A percentile compares a stretch with the other conserved stretches of the same genome.
Evolutionary conservation across 1,140 invertebrate genomes (phyloP).

Genomic region (Proales similis): DNA sequence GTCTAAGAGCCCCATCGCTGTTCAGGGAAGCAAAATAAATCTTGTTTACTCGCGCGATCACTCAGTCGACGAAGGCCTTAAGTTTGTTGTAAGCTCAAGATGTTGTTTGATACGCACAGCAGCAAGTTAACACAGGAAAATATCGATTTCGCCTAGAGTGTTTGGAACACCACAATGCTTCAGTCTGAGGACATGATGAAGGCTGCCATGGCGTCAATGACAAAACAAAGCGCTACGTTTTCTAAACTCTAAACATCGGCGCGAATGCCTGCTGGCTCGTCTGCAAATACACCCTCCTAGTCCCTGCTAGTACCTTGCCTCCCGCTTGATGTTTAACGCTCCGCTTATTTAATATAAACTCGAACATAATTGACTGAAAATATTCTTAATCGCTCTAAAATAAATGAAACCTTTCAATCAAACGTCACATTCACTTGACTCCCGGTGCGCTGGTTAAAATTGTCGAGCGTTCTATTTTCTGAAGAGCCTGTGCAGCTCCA

Average conservation of each 20-base stretch:
- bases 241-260: constrained; percentile 52
- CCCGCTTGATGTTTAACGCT: no score
- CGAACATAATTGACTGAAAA: no score
- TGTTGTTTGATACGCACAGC: not conserved
- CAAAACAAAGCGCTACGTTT: constrained; percentile 55
- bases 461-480: no score
- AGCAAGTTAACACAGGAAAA: not conserved
- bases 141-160: constrained; percentile 57
- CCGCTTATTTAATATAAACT: no score
- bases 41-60: constrained; percentile 80
- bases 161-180: constrained; percentile 71
- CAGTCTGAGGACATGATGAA: constrained; percentile 84
- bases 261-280: no score
- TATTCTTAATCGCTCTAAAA: no score
- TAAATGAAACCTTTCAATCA: no score
- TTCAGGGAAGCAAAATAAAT: constrained; percentile 76
- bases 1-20: constrained; percentile 82
- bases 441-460: no score
- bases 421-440: no score
- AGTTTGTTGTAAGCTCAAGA: constrained; percentile 69
- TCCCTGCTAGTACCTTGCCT: no score
- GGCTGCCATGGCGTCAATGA: constrained; percentile 65
- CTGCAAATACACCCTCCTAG: no score
- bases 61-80: constrained; percentile 70
- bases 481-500: no score